Conservation (phyloP, 37 sponge, comb jelly and placozoan species). For the Tethya wilhelma region DNA sequence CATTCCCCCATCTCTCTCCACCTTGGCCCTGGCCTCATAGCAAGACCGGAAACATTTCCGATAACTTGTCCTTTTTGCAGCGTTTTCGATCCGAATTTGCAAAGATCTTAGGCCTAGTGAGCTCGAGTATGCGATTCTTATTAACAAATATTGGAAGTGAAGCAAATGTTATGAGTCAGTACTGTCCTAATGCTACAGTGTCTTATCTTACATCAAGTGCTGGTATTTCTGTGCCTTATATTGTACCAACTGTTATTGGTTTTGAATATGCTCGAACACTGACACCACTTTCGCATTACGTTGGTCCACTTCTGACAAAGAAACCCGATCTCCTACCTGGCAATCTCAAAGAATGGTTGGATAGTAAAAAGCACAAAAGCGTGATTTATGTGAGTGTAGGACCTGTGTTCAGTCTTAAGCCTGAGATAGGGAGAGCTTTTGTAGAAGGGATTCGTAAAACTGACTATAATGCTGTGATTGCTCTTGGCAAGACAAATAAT, state of each 20-base stretch:
- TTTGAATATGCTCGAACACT: slow-evolving; percentile 34
- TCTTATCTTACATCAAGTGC: neutral
- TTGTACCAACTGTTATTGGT: slow-evolving; percentile 37
- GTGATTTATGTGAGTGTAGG: no score
- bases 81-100: neutral
- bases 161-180: neutral
- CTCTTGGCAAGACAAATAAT: slow-evolving; percentile 18
- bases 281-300: slow-evolving; percentile 28
- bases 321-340: neutral
- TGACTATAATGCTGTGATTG: slow-evolving; percentile 34
- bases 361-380: no score
- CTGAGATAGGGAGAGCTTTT: slow-evolving; percentile 13
- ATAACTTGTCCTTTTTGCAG: neutral
- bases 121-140: neutral
- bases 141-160: no score
- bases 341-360: no score
- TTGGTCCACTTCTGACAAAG: slow-evolving; percentile 34
- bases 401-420: no score
- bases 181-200: neutral
- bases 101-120: neutral
- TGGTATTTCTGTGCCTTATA: slow-evolving; percentile 12
- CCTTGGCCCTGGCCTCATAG: slow-evolving; percentile 5
- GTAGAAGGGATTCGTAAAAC: slow-evolving; percentile 9
- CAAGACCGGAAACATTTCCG: neutral
- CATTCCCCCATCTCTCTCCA: neutral